phyloP scores from a whole-genome alignment of 2,113 vertebrate species.

The Penelope pileata region DNA sequence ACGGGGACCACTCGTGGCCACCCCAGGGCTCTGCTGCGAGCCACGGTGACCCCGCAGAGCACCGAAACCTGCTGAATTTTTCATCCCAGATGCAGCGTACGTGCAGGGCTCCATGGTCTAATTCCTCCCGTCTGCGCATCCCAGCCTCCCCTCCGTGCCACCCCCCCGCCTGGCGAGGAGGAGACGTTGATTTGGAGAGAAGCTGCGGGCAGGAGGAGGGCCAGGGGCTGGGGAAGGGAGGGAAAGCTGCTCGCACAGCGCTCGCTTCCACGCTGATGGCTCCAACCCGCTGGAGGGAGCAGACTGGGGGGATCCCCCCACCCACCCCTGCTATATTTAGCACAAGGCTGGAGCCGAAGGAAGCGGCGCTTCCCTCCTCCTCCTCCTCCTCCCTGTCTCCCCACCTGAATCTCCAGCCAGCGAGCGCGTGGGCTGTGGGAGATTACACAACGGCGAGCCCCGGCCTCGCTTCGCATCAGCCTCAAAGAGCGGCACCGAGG shows the following conservation, averaged over 20 bases:
- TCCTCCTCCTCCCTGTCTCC: neutral
- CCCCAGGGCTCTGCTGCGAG: too few species aligned
- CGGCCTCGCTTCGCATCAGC: neutral
- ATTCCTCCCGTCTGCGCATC: neutral
- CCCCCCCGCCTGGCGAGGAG: neutral
- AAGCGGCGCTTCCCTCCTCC: neutral
- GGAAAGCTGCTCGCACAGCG: neutral
- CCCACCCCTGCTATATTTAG: neutral
- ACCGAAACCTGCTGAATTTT: neutral
- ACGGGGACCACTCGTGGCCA: too few species aligned
- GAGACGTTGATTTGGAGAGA: neutral
- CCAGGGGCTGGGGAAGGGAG: too few species aligned
- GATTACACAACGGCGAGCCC: neutral
- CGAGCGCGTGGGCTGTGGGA: neutral
- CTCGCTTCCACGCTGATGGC: too few species aligned
- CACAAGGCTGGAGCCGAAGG: neutral
- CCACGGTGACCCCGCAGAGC: too few species aligned
- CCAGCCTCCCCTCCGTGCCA: neutral
- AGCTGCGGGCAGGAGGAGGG: neutral
- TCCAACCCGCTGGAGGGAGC: neutral
- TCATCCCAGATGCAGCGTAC: fast-evolving
- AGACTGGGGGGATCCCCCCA: neutral
- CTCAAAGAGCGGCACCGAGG: neutral
- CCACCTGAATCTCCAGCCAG: neutral
- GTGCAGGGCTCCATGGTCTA: neutral